A percentile compares a stretch with the other conserved stretches of the same genome.
Conservation (phyloP, 1,140 invertebrate species). For the Drosophila nikananu region DNA sequence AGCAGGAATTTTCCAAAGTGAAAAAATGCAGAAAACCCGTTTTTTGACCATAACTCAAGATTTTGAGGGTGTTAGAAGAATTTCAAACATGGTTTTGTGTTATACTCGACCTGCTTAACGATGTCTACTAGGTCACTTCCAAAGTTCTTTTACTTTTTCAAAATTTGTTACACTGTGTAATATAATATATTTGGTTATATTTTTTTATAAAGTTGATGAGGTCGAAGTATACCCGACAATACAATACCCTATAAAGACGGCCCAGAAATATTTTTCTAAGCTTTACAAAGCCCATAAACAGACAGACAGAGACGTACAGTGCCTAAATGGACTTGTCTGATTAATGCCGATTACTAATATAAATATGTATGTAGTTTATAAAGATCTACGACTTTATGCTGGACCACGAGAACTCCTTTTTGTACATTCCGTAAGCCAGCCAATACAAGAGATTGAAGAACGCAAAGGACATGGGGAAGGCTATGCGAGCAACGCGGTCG, state of each 20-base stretch:
- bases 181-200: constrained; percentile 3
- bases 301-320: constrained; percentile 1
- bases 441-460: constrained; percentile 95
- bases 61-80: no score
- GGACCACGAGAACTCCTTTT: constrained; percentile 81
- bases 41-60: no score
- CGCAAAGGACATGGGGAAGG: constrained; percentile 95
- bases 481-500: constrained; percentile 92
- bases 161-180: no score
- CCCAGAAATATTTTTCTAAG: neutral
- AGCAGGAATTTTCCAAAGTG: no score
- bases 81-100: no score
- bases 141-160: no score
- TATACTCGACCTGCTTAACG: no score
- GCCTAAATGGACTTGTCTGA: neutral
- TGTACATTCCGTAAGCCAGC: constrained; percentile 86
- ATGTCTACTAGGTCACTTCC: no score
- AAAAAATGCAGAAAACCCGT: no score
- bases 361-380: neutral
- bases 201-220: neutral
- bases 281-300: neutral
- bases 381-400: constrained; percentile 58
- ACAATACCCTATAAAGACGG: neutral
- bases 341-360: neutral
- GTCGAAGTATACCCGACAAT: neutral